Base-by-base conservation (phyloP, 2,797 vertebrate genomes). In the Hippopotamyrus pictus region DNA sequence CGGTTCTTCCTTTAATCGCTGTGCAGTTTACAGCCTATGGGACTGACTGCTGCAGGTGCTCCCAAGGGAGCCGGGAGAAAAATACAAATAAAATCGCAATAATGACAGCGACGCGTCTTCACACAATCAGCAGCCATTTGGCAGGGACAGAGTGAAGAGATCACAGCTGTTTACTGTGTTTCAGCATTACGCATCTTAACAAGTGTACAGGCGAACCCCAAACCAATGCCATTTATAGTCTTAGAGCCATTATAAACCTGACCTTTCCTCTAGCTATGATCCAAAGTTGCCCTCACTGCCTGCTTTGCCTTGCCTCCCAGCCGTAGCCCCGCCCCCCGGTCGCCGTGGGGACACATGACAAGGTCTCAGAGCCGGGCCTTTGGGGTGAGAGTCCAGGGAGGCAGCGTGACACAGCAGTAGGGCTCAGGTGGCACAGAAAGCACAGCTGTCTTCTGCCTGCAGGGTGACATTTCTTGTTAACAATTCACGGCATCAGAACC, bases 341-440 rank as follows among this genome's bases (percentile, higher is more conserved):
- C 12, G 12, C 76, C 79, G 83, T 59, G 25, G 79, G 44, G 82
- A 69, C 57, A 46, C 3, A 17, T 65, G 46, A 84, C 19, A 25
- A 25, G 22, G 44, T 22, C 53, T 17, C 33, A 11, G 54, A 82
- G n/a, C 2, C 9, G 54, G 54, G 54, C 44, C 7, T 73, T 51
- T 29, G 46, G 88, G 25, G 88, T 51, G 19, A 88, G 62, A 69
- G 88, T 51, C 51, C 54, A 46, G 29, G 54, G 86, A 5, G 86
- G 86, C 19, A 7, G n/a, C 14, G 44, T 89, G 76, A 89, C 79
- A 62, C 76, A 84, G 88, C 79, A 79, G 11, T 50, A 89, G 59
- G 82, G 57, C 82, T 62, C 37, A 83, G 82, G 88, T 62, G 54
- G 57, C 88, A 9, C 59, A 59, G 54, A 82, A 57, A 62, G 46